These are phyloP conservation scores for Troides aeacus DNA, from an alignment of 2,888 invertebrate species.

Conservation along the genomic window DNA sequence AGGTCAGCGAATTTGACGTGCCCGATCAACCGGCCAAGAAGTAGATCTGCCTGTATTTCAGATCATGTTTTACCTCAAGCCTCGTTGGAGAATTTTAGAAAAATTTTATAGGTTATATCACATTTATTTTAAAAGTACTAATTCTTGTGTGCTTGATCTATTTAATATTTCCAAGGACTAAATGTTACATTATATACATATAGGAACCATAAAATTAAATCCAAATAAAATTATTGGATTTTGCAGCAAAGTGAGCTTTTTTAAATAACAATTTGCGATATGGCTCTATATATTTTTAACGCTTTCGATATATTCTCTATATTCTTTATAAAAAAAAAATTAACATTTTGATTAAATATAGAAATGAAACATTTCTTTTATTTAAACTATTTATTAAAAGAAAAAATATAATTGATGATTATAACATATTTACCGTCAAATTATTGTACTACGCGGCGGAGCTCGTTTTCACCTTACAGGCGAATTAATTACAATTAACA, in stretches of 20 bases:
- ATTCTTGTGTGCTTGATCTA: not conserved
- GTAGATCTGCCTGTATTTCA: slow-evolving; percentile 30
- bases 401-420: not conserved
- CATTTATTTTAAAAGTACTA: not conserved
- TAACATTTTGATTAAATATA: not conserved
- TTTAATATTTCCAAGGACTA: too few species aligned
- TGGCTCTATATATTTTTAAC: too few species aligned
- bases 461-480: slow-evolving; percentile 1
- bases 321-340: not conserved
- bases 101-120: not conserved
- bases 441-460: slow-evolving; percentile 9
- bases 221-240: too few species aligned
- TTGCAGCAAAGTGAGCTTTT: too few species aligned
- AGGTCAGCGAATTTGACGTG: slow-evolving; percentile 74
- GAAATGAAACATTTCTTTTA: not conserved
- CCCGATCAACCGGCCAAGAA: slow-evolving; percentile 53
- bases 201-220: too few species aligned
- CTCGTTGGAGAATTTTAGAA: not conserved
- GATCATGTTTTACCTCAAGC: not conserved
- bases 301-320: not conserved
- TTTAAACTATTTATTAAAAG: slow-evolving; percentile 1
- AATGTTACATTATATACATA: too few species aligned
- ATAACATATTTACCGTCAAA: slow-evolving; percentile 5
- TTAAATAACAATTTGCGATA: too few species aligned
- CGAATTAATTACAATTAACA: not conserved